phyloP scores from a whole-genome alignment of 2,797 vertebrate species.

The Phoebastria nigripes region DNA sequence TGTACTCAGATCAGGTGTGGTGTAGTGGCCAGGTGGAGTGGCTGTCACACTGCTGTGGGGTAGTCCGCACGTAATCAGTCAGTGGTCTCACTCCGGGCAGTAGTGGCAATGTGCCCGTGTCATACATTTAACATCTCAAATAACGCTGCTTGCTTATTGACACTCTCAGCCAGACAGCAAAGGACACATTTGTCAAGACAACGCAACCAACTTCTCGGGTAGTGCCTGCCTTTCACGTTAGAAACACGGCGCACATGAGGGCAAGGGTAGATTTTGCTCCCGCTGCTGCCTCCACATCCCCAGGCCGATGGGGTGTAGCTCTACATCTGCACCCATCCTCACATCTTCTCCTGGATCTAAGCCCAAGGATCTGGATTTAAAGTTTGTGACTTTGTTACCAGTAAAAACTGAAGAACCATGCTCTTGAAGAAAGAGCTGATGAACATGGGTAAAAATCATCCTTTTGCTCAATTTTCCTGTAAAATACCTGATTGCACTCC shows the following conservation, averaged over 20 bases:
- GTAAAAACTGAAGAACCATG: not conserved
- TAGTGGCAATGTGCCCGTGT: not conserved
- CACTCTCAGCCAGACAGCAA: constrained; percentile 10
- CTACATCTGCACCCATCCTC: not conserved
- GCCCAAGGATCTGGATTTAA: not conserved
- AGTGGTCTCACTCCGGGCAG: not conserved
- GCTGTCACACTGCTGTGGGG: not conserved
- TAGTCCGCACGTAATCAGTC: not conserved
- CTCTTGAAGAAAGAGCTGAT: not conserved
- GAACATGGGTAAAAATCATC: not conserved
- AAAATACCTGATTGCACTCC: not conserved
- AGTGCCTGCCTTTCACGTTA: not conserved
- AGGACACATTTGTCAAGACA: not conserved
- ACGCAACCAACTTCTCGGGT: not conserved
- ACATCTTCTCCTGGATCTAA: not conserved
- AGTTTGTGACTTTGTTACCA: not conserved
- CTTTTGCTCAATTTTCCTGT: not conserved
- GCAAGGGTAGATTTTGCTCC: not conserved
- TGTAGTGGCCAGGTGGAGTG: not conserved
- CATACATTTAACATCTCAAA: not conserved
- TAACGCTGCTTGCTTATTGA: not conserved
- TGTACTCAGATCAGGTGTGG: not conserved
- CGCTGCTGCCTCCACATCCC: not conserved
- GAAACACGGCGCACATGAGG: not conserved
- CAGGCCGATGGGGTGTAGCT: not conserved